phyloP scores from a whole-genome alignment of 2,797 vertebrate species.

The Cetoscarus ocellatus region DNA sequence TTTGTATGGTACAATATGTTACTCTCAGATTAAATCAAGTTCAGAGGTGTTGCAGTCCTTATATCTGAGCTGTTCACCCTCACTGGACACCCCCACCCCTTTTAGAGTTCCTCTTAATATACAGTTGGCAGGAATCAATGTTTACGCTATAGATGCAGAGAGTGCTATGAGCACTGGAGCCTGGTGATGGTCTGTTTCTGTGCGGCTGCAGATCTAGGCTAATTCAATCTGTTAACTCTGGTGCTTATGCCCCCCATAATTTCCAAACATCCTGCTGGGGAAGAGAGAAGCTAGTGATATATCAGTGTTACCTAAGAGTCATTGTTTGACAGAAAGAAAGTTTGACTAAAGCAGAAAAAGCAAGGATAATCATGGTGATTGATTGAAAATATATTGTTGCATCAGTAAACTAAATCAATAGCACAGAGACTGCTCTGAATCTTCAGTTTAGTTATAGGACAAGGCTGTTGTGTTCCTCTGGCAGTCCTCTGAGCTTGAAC shows the following conservation, averaged over 20 bases:
- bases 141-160: slow-evolving; percentile 15
- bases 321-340: slow-evolving; percentile 3
- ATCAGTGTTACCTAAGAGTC: slow-evolving; percentile 2
- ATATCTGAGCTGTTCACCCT: slow-evolving; percentile 19
- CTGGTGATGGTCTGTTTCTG: slow-evolving; percentile 48
- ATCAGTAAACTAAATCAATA: not conserved
- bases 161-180: slow-evolving; percentile 25
- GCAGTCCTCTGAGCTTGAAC: too few species aligned
- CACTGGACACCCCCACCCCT: not conserved
- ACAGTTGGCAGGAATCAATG: slow-evolving; percentile 46
- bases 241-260: slow-evolving; percentile 25
- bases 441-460: too few species aligned
- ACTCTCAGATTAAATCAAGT: slow-evolving; percentile 18
- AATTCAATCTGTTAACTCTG: slow-evolving; percentile 40
- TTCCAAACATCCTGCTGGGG: slow-evolving; percentile 14
- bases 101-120: slow-evolving; percentile 27
- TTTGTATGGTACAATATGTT: slow-evolving; percentile 20
- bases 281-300: not conserved
- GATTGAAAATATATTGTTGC: slow-evolving; percentile 16
- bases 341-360: slow-evolving; percentile 7
- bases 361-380: slow-evolving; percentile 4
- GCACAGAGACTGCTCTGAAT: slow-evolving; percentile 7
- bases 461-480: too few species aligned
- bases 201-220: slow-evolving; percentile 45
- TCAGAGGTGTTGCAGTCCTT: slow-evolving; percentile 2